These are phyloP conservation scores for Cordilura impudica DNA, from an alignment of 2,888 invertebrate species.

Conservation along the genomic window DNA sequence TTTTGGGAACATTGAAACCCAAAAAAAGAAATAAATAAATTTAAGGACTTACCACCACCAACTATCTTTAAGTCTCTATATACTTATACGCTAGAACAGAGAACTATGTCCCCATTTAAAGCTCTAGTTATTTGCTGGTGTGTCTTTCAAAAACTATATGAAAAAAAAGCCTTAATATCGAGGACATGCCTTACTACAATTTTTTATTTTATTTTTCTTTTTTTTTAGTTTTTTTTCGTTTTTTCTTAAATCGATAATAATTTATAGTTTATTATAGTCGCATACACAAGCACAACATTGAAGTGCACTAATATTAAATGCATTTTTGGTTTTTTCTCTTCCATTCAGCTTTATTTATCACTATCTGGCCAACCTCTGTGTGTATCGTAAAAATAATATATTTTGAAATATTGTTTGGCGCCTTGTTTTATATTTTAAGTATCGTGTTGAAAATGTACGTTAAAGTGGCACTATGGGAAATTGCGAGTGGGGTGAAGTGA, in stretches of 20 bases:
- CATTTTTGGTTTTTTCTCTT: constrained; percentile 35
- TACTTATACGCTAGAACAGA: too few relatives aligned
- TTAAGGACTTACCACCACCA: too few relatives aligned
- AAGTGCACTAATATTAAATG: constrained; percentile 51
- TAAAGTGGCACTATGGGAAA: background rate
- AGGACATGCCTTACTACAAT: constrained; percentile 50
- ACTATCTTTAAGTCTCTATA: too few relatives aligned
- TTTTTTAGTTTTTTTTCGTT: constrained; percentile 22
- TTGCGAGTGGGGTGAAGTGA: background rate
- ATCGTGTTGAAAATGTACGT: constrained; percentile 43
- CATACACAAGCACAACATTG: constrained; percentile 37
- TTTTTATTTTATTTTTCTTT: constrained; percentile 54
- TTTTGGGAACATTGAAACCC: constrained; percentile 10
- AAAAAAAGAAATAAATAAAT: constrained; percentile 28
- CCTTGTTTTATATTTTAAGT: constrained; percentile 52
- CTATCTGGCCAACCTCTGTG: background rate
- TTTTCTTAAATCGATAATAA: constrained; percentile 55
- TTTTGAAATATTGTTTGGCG: constrained; percentile 30
- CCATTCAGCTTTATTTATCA: constrained; percentile 22
- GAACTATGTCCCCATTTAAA: too few relatives aligned
- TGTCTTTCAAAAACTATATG: background rate
- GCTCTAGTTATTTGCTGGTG: too few relatives aligned
- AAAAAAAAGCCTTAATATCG: constrained; percentile 29
- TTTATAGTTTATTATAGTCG: constrained; percentile 45
- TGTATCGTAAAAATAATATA: constrained; percentile 2